Base-by-base conservation (phyloP, 2,888 invertebrate species). In the Xestia ashworthii region DNA sequence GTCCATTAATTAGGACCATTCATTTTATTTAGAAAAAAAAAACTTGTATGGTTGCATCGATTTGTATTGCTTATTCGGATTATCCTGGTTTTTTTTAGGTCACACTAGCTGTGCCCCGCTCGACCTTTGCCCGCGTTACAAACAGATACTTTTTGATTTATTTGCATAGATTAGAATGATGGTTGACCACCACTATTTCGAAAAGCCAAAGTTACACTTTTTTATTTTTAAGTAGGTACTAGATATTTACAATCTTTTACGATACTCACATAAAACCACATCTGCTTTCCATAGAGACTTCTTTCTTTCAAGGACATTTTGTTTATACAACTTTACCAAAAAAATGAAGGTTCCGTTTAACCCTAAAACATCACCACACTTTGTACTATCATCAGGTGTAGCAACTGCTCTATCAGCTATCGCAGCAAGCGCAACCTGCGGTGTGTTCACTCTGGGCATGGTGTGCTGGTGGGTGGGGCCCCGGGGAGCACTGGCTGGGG, bases 401-500 rank as follows among this genome's bases (percentile, higher is more conserved):
- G 98, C 98, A 0, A 98, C 98, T 62, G 98, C 98, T 25, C 94
- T 98, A 70, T 98, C 98, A n/a, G 98, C 98, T 0, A 98, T 99
- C 84, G 98, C 98, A 3, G 98, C 98, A 0, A 98, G 98, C 62
- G 98, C 98, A 12, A 98, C 98, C 0, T 98, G 98, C 88, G 99
- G 98, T 0, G 97, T 98, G 16, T 99, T 99, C 91, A 98, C 98
- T 0, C 95, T 99, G 41, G 99, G 99, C 80, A 98, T 99, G 98
- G 96, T 98, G 84, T 97, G 98, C 90, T 98, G 98, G 65, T 98
- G 98, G 98, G 97, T 98, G 74, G 98, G 98, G 77, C 97, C 97
- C 0, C 96, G 97, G 89, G 98, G 98, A 70, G 97, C 97, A 44
- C 89, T 98, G 5, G 65, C 97, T 68, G 97, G 98, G 75, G 97